A percentile compares a stretch with the other conserved stretches of the same genome.
Conservation (phyloP, 2,888 invertebrate species). For the Pterostichus niger region DNA sequence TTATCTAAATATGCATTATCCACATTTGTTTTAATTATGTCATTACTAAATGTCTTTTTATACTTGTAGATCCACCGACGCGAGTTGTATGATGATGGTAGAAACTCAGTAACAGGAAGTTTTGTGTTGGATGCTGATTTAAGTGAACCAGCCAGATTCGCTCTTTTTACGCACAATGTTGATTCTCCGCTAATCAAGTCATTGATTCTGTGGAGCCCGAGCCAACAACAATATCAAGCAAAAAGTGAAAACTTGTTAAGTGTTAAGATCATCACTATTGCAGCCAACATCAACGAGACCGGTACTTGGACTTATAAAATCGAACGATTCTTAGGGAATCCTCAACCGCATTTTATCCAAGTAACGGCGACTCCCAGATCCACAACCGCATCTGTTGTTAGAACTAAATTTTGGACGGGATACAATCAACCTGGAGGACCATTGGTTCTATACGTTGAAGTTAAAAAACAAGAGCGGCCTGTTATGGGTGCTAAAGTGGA, state of each 20-base stretch:
- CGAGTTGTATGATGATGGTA: constrained; percentile 78
- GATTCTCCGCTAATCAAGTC: constrained; percentile 79
- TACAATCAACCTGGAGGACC: constrained; percentile 75
- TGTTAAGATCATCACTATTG: constrained; percentile 78
- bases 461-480: constrained; percentile 79
- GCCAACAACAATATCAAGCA: constrained; percentile 76
- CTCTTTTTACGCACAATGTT: constrained; percentile 79
- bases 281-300: constrained; percentile 79
- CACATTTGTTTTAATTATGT: no score
- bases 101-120: constrained; percentile 78
- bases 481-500: constrained; percentile 81
- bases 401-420: constrained; percentile 78
- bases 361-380: constrained; percentile 80
- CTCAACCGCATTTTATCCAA: constrained; percentile 82
- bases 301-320: constrained; percentile 82
- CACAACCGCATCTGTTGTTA: constrained; percentile 75
- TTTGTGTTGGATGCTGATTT: constrained; percentile 79
- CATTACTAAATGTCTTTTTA: constrained; percentile 9
- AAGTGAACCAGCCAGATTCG: constrained; percentile 78
- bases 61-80: constrained; percentile 77
- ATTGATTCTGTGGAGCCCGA: constrained; percentile 78
- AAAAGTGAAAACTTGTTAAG: constrained; percentile 78
- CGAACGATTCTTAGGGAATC: constrained; percentile 80
- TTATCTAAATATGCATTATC: no score
- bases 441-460: constrained; percentile 79